A percentile compares a stretch with the other conserved stretches of the same genome.
Evolutionary conservation across 2,797 vertebrate species (phyloP).

Genomic region (Cynopterus sphinx): DNA sequence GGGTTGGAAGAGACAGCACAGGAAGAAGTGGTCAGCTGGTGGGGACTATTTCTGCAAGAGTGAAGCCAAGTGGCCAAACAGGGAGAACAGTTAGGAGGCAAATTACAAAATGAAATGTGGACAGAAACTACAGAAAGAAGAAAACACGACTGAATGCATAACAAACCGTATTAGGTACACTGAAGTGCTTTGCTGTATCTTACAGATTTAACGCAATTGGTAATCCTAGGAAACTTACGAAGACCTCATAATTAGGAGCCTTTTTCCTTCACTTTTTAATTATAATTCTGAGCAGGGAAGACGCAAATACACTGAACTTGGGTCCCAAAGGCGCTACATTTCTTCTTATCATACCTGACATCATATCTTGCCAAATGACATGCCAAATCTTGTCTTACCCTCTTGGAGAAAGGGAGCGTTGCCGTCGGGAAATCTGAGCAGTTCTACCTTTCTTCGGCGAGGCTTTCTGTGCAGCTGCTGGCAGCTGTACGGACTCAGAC

Average conservation of each 20-base stretch:
- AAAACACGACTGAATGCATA: not conserved
- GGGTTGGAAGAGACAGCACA: rapidly evolving
- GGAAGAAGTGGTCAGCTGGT: too few species aligned
- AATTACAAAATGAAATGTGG: not conserved
- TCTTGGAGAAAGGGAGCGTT: not conserved
- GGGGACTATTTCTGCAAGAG: not conserved
- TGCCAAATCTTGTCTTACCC: slow-evolving; percentile 72
- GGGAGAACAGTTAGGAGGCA: not conserved
- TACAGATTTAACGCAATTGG: not conserved
- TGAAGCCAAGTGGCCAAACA: not conserved
- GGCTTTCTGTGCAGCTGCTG: not conserved
- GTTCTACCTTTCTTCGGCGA: slow-evolving; percentile 21
- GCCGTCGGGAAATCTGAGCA: not conserved
- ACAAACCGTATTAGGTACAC: not conserved
- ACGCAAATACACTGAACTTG: not conserved
- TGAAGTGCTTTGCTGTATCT: not conserved
- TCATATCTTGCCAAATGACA: not conserved
- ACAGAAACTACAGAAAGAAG: not conserved
- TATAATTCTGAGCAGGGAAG: not conserved
- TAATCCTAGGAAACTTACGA: not conserved
- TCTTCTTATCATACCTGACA: not conserved
- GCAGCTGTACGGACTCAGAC: slow-evolving; percentile 75
- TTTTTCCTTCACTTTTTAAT: not conserved
- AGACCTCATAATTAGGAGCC: not conserved
- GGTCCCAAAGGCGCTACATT: not conserved